Base-by-base conservation (phyloP, 2,113 vertebrate genomes). In the Melanostigma gelatinosum region DNA sequence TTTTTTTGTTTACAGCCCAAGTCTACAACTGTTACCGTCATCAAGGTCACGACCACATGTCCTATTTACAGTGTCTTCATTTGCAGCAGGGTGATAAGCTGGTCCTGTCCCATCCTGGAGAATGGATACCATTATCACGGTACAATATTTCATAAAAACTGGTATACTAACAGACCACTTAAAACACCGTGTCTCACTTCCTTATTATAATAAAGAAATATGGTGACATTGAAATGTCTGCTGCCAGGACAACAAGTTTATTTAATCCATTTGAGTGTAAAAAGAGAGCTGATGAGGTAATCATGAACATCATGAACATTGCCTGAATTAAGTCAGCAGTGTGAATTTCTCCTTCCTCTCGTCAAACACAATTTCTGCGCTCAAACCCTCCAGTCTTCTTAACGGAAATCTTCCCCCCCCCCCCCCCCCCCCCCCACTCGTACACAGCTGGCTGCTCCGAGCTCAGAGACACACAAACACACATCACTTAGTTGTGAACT, bases 401-500 rank as follows among this genome's bases (percentile, higher is more conserved):
- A 22, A 72, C 3, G 36, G 61, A 85, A 73, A 77, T 55, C 12
- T 65, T 65, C 71, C 42, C 24, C 32, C 8, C 58, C 75, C 32
- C 8, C 52, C 75, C 71, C 38, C 27, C 32, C 8, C 58, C 73
- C 71, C 44, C 27, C 27, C 8, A 46, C 75, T 24, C 4, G 48
- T 13, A 24, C 70, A 64, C 84, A 88, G 87, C 77, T 89, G 90
- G 83, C 67, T 76, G 75, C 52, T 32, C 38, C 20, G 8, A 29
- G 66, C 85, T 77, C 34, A 55, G 18, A 74, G 6, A 3, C 67
- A 63, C 58, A 72, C 61, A 67, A 27, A 79, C 38, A 61, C 71
- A 81, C 70, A 63, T 67, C 40, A 20, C 69, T 84, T 85, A 60
- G 73, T 29, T 22, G 78, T 66, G 61, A 73, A 67, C 74, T 84